Evolutionary conservation across 2,113 vertebrate species (phyloP).

Genomic region (Neotoma lepida): DNA sequence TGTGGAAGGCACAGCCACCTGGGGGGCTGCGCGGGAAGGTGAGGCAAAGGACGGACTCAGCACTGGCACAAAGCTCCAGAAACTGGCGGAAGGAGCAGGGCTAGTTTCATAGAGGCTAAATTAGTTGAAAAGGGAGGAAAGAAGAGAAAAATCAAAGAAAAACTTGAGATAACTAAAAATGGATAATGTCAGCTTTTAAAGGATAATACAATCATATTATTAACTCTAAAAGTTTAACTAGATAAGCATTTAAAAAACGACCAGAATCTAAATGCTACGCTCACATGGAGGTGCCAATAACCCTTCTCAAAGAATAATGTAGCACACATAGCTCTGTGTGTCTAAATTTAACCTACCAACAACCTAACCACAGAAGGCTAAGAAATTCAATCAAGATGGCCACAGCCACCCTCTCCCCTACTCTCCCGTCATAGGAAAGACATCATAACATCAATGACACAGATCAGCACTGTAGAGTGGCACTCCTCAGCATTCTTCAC

Average conservation of each 20-base stretch:
- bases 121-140: slow-evolving; percentile 84
- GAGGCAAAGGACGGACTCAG: slow-evolving; percentile 81
- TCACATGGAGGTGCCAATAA: neutral
- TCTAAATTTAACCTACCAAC: neutral
- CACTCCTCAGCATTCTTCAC: accelerated
- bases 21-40: slow-evolving; percentile 78
- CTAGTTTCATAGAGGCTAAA: slow-evolving; percentile 97
- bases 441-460: accelerated
- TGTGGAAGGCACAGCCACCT: slow-evolving; percentile 50
- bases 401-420: neutral
- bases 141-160: slow-evolving; percentile 71
- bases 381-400: neutral
- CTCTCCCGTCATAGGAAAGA: neutral
- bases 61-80: slow-evolving; percentile 81
- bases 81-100: slow-evolving; percentile 86
- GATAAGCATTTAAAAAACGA: neutral
- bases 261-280: neutral
- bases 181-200: slow-evolving; percentile 55
- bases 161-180: slow-evolving; percentile 59
- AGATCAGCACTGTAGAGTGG: accelerated
- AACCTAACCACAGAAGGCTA: neutral
- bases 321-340: neutral
- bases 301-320: neutral
- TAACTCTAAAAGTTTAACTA: neutral
- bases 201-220: neutral